Base-by-base conservation (phyloP, 2,797 vertebrate genomes). In the Urocyon cinereoargenteus region DNA sequence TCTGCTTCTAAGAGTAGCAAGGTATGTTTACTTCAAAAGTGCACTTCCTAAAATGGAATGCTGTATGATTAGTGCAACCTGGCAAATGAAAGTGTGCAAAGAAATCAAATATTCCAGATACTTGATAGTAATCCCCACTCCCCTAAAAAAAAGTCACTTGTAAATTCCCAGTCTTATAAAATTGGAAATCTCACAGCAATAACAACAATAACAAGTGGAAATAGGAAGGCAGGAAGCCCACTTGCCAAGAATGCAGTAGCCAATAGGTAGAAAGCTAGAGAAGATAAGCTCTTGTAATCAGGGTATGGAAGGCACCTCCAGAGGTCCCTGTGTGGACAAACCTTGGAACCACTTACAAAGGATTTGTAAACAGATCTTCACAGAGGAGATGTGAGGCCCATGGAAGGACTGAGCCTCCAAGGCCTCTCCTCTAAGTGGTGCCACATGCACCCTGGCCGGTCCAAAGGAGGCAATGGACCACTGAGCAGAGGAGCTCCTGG, bases 21-120 rank as follows among this genome's bases (percentile, higher is more conserved):
- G 10, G 22, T 51, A 5, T 64, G 19, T 49, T 86, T 84, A 40
- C 70, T 18, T 77, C 51, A 51, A 34, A 53, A 62, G 34, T 34
- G 61, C 4, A 85, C 2, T 4, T 78, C 34, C 36, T 75, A 34
- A 57, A 59, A 81, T 31, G 36, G 31, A 79, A 89, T 19, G 24
- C 59, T 62, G 0, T 66, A 13, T 28, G 57, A 66, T 66, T 5
- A 21, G 7, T 8, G 14, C 1, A 15, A 2, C 6, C 22, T 5
- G 19, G 19, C 15, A 51, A 66, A 59, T 2, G 1, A 72, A 49
- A 22, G 8, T 4, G 3, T 14, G 12, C 8, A 85, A 96, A 55
- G 21, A 75, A 61, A 24, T 16, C 45, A 66, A 62, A 40, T 5
- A 53, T 51, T 83, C 55, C 73, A 72, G 53, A 86, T 34, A 83